phyloP scores from a whole-genome alignment of 2,888 invertebrate species.

The Heliconius sara region DNA sequence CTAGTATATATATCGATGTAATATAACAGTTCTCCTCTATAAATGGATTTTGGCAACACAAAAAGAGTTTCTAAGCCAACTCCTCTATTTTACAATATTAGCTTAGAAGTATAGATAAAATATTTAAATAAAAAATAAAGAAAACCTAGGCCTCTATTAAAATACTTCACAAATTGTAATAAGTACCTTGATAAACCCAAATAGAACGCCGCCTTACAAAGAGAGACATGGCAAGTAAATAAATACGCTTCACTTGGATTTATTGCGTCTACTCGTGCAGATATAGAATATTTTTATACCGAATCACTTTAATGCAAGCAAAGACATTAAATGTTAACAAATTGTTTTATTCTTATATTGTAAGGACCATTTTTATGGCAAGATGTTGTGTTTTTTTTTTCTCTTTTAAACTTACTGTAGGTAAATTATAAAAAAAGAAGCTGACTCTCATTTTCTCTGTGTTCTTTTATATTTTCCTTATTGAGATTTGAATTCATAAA shows the following conservation, averaged over 20 bases:
- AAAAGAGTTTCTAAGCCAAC: no score
- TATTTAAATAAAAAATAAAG: neutral
- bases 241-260: constrained; percentile 77
- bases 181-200: constrained; percentile 22
- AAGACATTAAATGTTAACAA: constrained; percentile 19
- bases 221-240: constrained; percentile 65
- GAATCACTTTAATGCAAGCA: constrained; percentile 30
- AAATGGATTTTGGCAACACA: no score
- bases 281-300: constrained; percentile 40
- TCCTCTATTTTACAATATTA: neutral
- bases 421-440: neutral
- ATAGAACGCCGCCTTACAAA: constrained; percentile 47
- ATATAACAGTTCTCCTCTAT: no score
- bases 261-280: constrained; percentile 62
- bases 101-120: neutral
- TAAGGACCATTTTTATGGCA: neutral
- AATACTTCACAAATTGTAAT: neutral
- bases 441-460: neutral
- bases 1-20: no score
- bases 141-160: neutral
- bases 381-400: neutral
- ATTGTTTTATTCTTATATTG: neutral
- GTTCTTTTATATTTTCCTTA: no score
- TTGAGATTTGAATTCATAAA: no score
- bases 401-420: neutral